A percentile compares a stretch with the other conserved stretches of the same genome.
Conservation (phyloP, 2,888 invertebrate genomes). For the Amaurobius ferox region DNA sequence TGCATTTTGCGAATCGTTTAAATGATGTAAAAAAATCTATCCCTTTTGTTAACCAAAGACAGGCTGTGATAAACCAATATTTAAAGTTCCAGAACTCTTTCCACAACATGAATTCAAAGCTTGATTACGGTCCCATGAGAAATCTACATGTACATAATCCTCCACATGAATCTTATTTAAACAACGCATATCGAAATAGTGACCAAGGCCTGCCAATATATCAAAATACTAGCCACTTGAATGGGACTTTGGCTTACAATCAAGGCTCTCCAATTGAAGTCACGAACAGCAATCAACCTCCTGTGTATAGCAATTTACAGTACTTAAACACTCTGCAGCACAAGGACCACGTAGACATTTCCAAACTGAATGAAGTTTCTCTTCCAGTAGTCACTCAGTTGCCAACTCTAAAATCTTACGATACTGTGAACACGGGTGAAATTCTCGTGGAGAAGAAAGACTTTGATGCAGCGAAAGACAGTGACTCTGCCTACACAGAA, state of each 20-base stretch:
- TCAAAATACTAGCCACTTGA: constrained; percentile 8
- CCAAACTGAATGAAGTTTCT: constrained; percentile 39
- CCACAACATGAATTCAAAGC: constrained; percentile 24
- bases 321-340: constrained; percentile 35
- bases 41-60: constrained; percentile 56
- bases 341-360: constrained; percentile 26
- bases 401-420: background rate
- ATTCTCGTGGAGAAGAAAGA: constrained; percentile 30
- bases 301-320: constrained; percentile 61
- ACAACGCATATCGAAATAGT: constrained; percentile 21
- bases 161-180: constrained; percentile 27
- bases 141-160: constrained; percentile 21
- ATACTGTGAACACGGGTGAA: constrained; percentile 4
- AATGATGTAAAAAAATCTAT: constrained; percentile 24
- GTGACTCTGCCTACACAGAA: constrained; percentile 64
- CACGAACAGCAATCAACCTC: background rate
- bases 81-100: constrained; percentile 54
- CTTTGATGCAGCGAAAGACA: constrained; percentile 62
- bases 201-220: constrained; percentile 22
- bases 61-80: constrained; percentile 65
- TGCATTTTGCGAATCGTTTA: background rate
- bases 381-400: constrained; percentile 17
- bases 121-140: constrained; percentile 30
- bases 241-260: constrained; percentile 17
- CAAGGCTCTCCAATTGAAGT: constrained; percentile 13